Percentiles rank a stretch among this genome's conserved stretches.
Evolutionary conservation across 2,113 vertebrate species (phyloP).

Genomic region (Nothoprocta perdicaria): DNA sequence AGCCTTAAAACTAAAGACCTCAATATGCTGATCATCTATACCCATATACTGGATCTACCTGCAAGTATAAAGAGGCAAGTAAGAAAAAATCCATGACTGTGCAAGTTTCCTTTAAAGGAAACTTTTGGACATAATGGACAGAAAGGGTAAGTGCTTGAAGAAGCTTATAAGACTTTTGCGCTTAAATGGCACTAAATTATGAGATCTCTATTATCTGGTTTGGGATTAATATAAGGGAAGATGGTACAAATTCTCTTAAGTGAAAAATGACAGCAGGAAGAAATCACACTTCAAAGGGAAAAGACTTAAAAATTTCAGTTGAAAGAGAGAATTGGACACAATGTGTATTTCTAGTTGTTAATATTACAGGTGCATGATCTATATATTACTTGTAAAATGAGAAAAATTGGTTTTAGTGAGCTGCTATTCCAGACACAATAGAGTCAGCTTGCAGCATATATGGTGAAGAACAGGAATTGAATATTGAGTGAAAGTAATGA

Average conservation of each 20-base stretch:
- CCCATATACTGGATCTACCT: neutral
- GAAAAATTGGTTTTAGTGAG: neutral
- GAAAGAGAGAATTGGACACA: neutral
- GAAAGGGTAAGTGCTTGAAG: neutral
- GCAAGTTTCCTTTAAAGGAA: neutral
- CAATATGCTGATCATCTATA: neutral
- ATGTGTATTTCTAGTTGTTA: neutral
- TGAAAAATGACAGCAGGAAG: neutral
- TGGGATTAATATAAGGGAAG: neutral
- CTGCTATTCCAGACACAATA: conserved; percentile 17
- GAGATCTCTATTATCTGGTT: neutral
- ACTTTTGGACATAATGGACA: neutral
- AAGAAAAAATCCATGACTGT: neutral
- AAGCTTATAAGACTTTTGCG: neutral
- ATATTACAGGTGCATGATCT: neutral
- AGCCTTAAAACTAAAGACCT: neutral
- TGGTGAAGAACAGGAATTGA: conserved; percentile 31
- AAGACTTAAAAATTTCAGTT: neutral
- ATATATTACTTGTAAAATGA: conserved; percentile 4
- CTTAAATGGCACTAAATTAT: neutral
- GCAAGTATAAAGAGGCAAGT: neutral
- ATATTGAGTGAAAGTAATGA: conserved; percentile 10
- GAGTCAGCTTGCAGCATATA: neutral
- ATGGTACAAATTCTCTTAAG: neutral
- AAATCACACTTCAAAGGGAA: neutral